Evolutionary conservation across 2,797 vertebrate genomes (phyloP).

Genomic region (Fundulus diaphanus): DNA sequence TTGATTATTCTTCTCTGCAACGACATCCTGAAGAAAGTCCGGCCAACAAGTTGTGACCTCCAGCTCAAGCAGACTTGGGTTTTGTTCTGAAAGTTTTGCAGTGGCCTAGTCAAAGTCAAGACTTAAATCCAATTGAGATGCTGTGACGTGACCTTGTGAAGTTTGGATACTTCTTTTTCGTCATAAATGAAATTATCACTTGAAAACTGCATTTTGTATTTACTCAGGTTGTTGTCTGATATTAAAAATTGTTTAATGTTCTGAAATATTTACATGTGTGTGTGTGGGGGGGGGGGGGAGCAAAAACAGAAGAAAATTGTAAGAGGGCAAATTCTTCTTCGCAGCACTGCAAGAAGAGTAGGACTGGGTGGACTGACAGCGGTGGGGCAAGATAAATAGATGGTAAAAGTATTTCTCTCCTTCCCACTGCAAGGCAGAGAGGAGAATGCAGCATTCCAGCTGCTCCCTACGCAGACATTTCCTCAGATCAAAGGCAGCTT

Average conservation of each 20-base stretch:
- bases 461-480: conserved; percentile 79
- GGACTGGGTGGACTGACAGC: conserved; percentile 40
- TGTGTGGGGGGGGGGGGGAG: no score
- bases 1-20: no score
- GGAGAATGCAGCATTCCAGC: conserved; percentile 72
- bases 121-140: neutral
- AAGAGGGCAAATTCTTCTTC: neutral
- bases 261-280: neutral
- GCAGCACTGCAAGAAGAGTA: neutral
- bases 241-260: neutral
- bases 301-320: neutral
- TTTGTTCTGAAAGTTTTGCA: neutral
- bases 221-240: neutral
- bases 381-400: conserved; percentile 58
- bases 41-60: neutral
- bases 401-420: conserved; percentile 71
- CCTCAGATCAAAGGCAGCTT: conserved; percentile 83
- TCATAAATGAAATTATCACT: neutral
- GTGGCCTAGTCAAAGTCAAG: neutral
- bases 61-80: neutral
- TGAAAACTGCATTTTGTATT: neutral
- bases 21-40: neutral
- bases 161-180: neutral
- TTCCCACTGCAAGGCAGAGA: conserved; percentile 69
- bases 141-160: neutral